Conservation (phyloP, 2,888 invertebrate genomes). For the Choristoneura rosaceana region DNA sequence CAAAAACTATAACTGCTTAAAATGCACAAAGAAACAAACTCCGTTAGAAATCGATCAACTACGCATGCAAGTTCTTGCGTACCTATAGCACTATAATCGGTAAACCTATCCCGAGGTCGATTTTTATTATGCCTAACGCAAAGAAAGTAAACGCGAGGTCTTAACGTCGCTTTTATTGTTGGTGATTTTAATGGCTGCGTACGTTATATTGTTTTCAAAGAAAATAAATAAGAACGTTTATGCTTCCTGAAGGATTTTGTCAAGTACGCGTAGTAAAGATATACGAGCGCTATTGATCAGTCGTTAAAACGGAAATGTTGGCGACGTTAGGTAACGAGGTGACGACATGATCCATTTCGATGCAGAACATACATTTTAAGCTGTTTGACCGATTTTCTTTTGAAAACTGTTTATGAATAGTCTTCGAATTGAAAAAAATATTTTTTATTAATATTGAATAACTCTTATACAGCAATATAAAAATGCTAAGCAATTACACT, state of each 20-base stretch:
- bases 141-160: conserved; percentile 36
- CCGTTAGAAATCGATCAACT: not conserved
- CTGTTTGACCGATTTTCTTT: not conserved
- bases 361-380: conserved; percentile 3
- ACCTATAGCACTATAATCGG: conserved; percentile 30
- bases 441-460: not conserved
- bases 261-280: conserved; percentile 29
- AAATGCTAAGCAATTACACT: not conserved
- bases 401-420: not conserved
- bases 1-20: not conserved
- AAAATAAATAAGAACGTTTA: conserved; percentile 33
- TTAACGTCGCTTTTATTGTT: conserved; percentile 50
- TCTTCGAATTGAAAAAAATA: not conserved
- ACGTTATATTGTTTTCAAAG: conserved; percentile 21
- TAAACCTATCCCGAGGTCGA: conserved; percentile 47
- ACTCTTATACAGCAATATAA: not conserved
- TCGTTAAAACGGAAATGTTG: conserved; percentile 23
- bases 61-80: not conserved
- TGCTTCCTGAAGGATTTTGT: conserved; percentile 26
- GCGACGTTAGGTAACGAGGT: conserved; percentile 21
- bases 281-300: conserved; percentile 31
- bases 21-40: not conserved
- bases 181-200: conserved; percentile 48
- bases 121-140: conserved; percentile 52
- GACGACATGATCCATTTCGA: conserved; percentile 3